A percentile compares a stretch with the other conserved stretches of the same genome.
These are phyloP conservation scores for Axea sp. DNA, from an alignment of 2,888 invertebrate genomes.

Conservation along the genomic window DNA sequence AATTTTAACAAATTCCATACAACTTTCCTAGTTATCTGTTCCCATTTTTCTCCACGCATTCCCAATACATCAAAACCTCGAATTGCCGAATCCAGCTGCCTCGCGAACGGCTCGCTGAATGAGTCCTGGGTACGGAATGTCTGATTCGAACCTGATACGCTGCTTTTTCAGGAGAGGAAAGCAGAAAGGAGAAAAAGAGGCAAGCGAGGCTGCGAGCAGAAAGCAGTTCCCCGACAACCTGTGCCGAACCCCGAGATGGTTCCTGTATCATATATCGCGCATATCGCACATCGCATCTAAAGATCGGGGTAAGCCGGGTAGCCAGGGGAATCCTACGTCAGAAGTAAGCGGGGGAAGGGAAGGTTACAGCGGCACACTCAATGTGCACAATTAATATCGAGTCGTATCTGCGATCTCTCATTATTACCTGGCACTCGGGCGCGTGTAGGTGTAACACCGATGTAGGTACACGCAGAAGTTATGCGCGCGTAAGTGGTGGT, in stretches of 20 bases:
- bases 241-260: conserved; percentile 54
- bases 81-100: conserved; percentile 21
- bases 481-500: conserved; percentile 67
- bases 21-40: no score
- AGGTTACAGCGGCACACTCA: conserved; percentile 61
- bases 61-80: no score
- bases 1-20: no score
- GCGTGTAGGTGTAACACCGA: conserved; percentile 69
- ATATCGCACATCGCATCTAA: conserved; percentile 74
- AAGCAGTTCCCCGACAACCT: conserved; percentile 50
- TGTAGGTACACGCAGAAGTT: conserved; percentile 67
- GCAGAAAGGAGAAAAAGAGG: conserved; percentile 42
- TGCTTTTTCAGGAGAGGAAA: conserved; percentile 37
- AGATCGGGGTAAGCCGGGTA: conserved; percentile 77
- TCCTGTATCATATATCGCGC: conserved; percentile 64
- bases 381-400: conserved; percentile 78
- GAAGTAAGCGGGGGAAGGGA: conserved; percentile 24
- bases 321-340: conserved; percentile 50
- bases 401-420: conserved; percentile 79
- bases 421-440: conserved; percentile 73
- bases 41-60: no score
- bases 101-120: conserved; percentile 17
- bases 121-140: conserved; percentile 32
- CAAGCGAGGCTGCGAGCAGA: conserved; percentile 18
- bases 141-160: conserved; percentile 44